phyloP scores from a whole-genome alignment of 92 coral and sea anemone genomes.

The Zoanthus sociatus region DNA sequence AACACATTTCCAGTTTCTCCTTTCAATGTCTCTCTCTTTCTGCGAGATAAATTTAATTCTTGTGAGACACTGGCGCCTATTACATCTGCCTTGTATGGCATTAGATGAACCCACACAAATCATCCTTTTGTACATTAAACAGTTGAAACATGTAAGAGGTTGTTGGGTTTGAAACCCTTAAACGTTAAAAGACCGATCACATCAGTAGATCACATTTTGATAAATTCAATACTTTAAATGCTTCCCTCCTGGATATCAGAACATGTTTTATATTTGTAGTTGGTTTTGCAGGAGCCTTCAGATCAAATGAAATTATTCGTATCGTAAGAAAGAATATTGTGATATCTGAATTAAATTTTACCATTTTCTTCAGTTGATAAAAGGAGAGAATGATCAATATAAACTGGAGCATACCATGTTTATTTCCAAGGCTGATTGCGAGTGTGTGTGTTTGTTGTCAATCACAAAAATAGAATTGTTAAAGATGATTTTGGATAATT shows the following conservation, averaged over 20 bases:
- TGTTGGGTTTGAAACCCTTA: too few species aligned
- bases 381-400: neutral
- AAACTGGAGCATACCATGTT: too few species aligned
- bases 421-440: neutral
- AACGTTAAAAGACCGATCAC: too few species aligned
- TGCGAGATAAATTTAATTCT: neutral
- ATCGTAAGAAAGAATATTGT: neutral
- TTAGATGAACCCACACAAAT: slow-evolving; percentile 28
- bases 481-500: too few species aligned
- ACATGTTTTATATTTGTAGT: neutral
- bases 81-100: slow-evolving; percentile 12
- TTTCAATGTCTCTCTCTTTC: neutral
- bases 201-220: neutral
- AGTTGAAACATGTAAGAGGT: neutral
- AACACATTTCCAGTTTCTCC: neutral
- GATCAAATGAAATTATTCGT: neutral
- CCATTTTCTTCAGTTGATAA: neutral
- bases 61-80: neutral
- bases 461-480: neutral
- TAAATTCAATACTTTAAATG: neutral
- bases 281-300: slow-evolving; percentile 23
- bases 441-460: neutral
- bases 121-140: slow-evolving; percentile 35
- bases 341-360: neutral
- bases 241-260: neutral